Evolutionary conservation across 2,113 vertebrate species (phyloP).

Genomic region (Thomomys bottae): DNA sequence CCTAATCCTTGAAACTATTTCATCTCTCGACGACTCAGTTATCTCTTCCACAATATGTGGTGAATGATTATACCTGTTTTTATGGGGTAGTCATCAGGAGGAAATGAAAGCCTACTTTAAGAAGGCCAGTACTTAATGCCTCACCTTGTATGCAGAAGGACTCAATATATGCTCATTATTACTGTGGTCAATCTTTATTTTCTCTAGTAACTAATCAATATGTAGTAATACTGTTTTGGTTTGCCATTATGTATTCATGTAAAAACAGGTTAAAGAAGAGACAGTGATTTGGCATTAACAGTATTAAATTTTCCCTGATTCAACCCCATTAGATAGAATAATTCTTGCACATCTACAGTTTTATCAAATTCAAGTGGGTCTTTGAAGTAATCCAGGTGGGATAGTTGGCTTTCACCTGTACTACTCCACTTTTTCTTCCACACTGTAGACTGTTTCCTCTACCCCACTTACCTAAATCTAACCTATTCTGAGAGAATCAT

Average conservation of each 20-base stretch:
- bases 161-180: background rate
- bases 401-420: background rate
- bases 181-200: background rate
- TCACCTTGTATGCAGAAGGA: background rate
- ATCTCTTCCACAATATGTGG: background rate
- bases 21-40: background rate
- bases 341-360: background rate
- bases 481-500: background rate
- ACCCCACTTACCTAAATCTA: background rate
- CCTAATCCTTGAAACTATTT: background rate
- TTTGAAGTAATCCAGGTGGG: background rate
- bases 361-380: background rate
- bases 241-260: background rate
- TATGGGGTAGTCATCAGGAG: background rate
- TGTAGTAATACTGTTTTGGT: background rate
- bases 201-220: background rate
- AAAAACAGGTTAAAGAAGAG: background rate
- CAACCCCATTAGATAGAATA: background rate
- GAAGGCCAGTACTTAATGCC: background rate
- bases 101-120: background rate
- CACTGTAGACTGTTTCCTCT: background rate
- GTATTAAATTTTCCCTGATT: background rate
- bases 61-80: background rate
- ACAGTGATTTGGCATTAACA: background rate
- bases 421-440: background rate